Evolutionary conservation across 2,888 invertebrate species (phyloP).

Genomic region (Cremastinae sp.): DNA sequence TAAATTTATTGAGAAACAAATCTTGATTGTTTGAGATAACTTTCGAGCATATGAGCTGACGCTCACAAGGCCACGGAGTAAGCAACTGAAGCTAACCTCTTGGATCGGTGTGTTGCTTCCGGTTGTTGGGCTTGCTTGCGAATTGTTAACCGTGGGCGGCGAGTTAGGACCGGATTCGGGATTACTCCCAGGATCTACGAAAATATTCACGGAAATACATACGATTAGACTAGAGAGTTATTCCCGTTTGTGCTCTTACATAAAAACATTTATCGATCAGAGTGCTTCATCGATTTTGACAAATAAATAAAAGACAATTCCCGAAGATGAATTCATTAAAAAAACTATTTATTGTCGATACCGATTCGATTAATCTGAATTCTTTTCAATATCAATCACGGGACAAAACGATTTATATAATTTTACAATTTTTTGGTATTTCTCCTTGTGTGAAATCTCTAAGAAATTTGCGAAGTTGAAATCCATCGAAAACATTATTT

Average conservation of each 20-base stretch:
- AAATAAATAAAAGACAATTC: no score
- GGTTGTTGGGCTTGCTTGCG: conserved; percentile 85
- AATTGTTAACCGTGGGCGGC: conserved; percentile 84
- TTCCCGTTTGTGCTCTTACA: neutral
- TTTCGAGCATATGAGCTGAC: neutral
- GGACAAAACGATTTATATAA: no score
- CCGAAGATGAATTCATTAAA: no score
- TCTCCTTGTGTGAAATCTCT: no score
- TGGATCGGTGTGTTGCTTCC: conserved; percentile 87
- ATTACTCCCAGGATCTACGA: conserved; percentile 83
- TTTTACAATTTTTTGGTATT: no score
- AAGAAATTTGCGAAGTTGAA: no score
- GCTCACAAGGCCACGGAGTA: neutral
- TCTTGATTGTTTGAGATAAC: neutral
- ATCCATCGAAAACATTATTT: no score
- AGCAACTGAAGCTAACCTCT: conserved; percentile 80
- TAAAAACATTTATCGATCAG: conserved; percentile 15
- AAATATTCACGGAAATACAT: conserved; percentile 34
- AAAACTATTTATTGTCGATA: no score
- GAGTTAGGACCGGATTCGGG: conserved; percentile 90
- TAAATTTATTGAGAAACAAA: conserved; percentile 31
- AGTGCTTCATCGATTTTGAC: neutral
- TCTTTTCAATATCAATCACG: no score
- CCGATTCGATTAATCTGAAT: no score
- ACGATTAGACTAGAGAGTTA: conserved; percentile 5